phyloP scores from a whole-genome alignment of 1,140 invertebrate species.

The Meloidogyne chitwoodi region DNA sequence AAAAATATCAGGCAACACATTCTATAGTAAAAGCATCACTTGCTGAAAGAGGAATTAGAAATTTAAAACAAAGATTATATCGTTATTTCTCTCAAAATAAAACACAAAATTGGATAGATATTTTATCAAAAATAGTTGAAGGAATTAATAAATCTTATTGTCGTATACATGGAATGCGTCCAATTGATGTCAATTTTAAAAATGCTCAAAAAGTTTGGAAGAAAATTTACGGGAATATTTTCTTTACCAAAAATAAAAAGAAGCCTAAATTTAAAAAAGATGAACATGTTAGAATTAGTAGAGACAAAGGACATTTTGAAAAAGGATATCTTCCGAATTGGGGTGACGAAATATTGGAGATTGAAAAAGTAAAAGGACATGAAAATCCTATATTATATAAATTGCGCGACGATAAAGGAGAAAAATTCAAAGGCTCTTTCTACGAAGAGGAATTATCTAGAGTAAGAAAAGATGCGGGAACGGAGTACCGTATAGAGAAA shows the following conservation, averaged over 20 bases:
- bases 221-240: neutral
- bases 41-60: too few relatives aligned
- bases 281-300: too few relatives aligned
- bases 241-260: too few relatives aligned
- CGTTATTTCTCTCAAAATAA: too few relatives aligned
- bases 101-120: neutral
- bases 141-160: constrained; percentile 11
- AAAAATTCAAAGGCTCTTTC: constrained; percentile 1
- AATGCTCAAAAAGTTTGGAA: neutral
- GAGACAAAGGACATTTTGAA: too few relatives aligned
- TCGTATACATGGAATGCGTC: neutral
- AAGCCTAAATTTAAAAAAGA: too few relatives aligned
- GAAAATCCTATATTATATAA: neutral
- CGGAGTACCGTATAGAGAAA: neutral
- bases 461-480: neutral
- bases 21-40: constrained; percentile 25
- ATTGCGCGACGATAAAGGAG: neutral
- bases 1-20: neutral
- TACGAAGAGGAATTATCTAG: neutral
- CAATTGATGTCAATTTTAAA: neutral
- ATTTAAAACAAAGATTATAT: too few relatives aligned
- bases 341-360: too few relatives aligned
- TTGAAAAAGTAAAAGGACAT: neutral
- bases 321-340: too few relatives aligned
- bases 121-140: neutral